These are phyloP conservation scores for Drosophila sproati DNA, from an alignment of 1,140 invertebrate genomes.

Conservation along the genomic window DNA sequence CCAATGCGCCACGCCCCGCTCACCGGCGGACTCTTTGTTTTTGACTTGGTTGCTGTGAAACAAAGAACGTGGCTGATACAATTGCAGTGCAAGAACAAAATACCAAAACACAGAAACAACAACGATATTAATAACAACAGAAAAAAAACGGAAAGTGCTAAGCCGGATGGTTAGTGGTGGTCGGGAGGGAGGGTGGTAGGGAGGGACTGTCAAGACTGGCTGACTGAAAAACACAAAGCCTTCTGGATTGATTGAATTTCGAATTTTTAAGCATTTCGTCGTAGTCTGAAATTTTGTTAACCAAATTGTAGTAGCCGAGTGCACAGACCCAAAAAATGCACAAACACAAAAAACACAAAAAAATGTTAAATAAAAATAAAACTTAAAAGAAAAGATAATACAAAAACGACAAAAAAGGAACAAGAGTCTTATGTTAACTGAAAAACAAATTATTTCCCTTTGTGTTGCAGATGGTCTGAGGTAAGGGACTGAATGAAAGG, in stretches of 20 bases:
- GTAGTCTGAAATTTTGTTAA: slow-evolving; percentile 73
- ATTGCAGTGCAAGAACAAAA: slow-evolving; percentile 58
- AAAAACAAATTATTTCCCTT: neutral
- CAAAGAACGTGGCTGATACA: slow-evolving; percentile 64
- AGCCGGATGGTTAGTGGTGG: neutral
- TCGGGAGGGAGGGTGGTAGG: neutral
- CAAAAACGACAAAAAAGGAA: neutral
- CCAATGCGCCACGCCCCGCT: slow-evolving; percentile 38
- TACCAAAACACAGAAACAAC: slow-evolving; percentile 22
- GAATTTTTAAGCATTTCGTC: slow-evolving; percentile 81
- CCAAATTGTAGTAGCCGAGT: slow-evolving; percentile 61
- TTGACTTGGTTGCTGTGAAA: slow-evolving; percentile 49
- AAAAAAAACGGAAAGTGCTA: slow-evolving; percentile 19
- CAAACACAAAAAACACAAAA: slow-evolving; percentile 23
- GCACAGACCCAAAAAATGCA: slow-evolving; percentile 65
- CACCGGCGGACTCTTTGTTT: slow-evolving; percentile 25
- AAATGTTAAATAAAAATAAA: neutral
- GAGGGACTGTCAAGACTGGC: neutral
- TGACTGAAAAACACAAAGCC: slow-evolving; percentile 59
- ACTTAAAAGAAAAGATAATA: neutral
- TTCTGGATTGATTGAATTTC: slow-evolving; percentile 77
- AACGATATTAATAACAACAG: slow-evolving; percentile 41
- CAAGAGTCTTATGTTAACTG: neutral
- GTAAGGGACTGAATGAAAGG: slow-evolving; percentile 14
- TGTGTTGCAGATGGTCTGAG: slow-evolving; percentile 15